phyloP scores from a whole-genome alignment of 2,797 vertebrate species.

The Carduelis carduelis region DNA sequence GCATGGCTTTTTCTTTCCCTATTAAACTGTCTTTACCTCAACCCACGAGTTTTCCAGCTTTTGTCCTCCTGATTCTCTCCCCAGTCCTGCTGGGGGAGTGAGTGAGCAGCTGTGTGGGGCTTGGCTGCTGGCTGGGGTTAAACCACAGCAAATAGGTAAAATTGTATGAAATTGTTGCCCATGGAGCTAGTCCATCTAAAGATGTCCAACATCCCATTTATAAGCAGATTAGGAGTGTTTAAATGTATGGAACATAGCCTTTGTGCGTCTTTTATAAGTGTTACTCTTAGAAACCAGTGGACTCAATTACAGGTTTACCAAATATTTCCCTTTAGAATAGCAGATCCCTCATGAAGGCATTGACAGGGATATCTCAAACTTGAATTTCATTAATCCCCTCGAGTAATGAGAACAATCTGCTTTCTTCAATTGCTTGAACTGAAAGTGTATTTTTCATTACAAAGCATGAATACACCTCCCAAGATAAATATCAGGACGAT shows the following conservation, averaged over 20 bases:
- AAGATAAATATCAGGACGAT: constrained; percentile 16
- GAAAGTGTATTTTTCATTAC: constrained; percentile 14
- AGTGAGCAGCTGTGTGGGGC: fast-evolving
- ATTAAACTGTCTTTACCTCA: background rate
- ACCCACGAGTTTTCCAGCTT: background rate
- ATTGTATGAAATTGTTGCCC: background rate
- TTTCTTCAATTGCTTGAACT: background rate
- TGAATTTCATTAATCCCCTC: constrained; percentile 27
- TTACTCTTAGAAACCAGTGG: background rate
- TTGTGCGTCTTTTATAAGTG: background rate
- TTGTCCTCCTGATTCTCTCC: fast-evolving
- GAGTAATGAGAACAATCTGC: background rate
- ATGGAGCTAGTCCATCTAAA: background rate
- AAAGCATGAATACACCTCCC: background rate
- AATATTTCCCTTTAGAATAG: background rate
- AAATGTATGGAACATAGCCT: background rate
- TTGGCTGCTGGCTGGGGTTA: background rate
- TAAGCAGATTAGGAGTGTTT: background rate
- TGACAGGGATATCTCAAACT: background rate
- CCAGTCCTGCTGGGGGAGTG: background rate
- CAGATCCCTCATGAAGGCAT: background rate
- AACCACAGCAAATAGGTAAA: background rate
- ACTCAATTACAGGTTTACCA: background rate
- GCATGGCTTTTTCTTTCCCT: background rate
- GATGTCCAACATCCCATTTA: background rate